These are phyloP conservation scores for Corythornis cristatus DNA, from an alignment of 2,113 vertebrate species.

Conservation along the genomic window DNA sequence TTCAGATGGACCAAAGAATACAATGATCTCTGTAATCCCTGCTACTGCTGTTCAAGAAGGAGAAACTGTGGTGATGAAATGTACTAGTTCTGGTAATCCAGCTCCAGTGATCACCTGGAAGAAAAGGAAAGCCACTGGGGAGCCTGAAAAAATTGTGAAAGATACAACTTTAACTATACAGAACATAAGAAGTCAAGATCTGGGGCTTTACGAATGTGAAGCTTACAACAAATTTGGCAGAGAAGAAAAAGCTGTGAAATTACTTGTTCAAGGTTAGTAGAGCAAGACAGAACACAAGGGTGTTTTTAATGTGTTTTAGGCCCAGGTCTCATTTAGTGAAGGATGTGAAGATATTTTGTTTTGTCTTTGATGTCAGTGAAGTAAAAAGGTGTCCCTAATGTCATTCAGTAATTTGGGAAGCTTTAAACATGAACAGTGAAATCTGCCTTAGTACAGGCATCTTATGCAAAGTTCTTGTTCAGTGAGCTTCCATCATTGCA, in stretches of 20 bases:
- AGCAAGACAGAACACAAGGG: background rate
- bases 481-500: background rate
- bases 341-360: background rate
- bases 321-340: background rate
- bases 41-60: conserved; percentile 66
- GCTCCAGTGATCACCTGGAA: conserved; percentile 69
- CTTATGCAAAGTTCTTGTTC: background rate
- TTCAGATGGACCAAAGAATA: conserved; percentile 72
- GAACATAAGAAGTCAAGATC: conserved; percentile 60
- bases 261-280: conserved; percentile 72
- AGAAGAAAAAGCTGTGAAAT: conserved; percentile 51
- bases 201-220: conserved; percentile 75
- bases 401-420: background rate
- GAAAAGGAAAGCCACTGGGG: conserved; percentile 1
- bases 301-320: background rate
- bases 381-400: background rate
- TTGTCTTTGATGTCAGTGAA: background rate
- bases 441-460: background rate
- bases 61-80: conserved; percentile 68
- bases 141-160: conserved; percentile 19
- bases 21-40: conserved; percentile 50
- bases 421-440: background rate
- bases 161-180: conserved; percentile 64
- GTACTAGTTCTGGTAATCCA: conserved; percentile 71
- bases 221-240: conserved; percentile 61